Evolutionary conservation across 2,888 invertebrate species (phyloP).

Genomic region (Thymelicus sylvestris): DNA sequence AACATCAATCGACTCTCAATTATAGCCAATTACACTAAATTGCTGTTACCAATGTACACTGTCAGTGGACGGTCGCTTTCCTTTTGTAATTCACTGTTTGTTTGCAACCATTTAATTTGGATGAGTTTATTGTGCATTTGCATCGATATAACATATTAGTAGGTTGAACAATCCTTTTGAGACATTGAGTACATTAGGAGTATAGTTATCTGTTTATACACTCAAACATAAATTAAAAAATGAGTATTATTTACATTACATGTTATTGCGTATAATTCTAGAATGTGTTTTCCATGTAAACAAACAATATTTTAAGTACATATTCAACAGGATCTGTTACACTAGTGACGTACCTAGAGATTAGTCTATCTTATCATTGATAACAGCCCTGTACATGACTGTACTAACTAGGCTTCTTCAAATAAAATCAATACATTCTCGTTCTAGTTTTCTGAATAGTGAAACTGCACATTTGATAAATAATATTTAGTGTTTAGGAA

Average conservation of each 20-base stretch:
- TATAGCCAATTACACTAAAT: constrained; percentile 49
- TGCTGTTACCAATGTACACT: constrained; percentile 21
- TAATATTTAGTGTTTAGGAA: too few species aligned
- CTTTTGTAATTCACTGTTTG: constrained; percentile 37
- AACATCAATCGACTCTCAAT: constrained; percentile 65
- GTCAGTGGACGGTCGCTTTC: constrained; percentile 37
- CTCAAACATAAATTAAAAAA: too few species aligned
- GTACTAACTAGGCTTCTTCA: constrained; percentile 1
- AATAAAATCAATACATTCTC: constrained; percentile 26
- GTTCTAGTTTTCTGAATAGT: not conserved
- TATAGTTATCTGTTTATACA: too few species aligned
- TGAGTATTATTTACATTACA: too few species aligned
- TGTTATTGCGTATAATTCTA: not conserved
- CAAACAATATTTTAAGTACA: constrained; percentile 1
- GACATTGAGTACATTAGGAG: too few species aligned
- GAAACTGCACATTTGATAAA: too few species aligned
- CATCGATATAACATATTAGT: not conserved
- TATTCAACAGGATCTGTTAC: constrained; percentile 11
- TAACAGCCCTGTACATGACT: constrained; percentile 45
- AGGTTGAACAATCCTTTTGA: too few species aligned
- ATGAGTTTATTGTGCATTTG: constrained; percentile 32
- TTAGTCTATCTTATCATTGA: constrained; percentile 69
- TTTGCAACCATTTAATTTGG: constrained; percentile 14
- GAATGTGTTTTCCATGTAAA: not conserved
- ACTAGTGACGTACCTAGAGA: constrained; percentile 56